Conservation (phyloP, 2,113 vertebrate species). For the Erythrocercus mccallii region DNA sequence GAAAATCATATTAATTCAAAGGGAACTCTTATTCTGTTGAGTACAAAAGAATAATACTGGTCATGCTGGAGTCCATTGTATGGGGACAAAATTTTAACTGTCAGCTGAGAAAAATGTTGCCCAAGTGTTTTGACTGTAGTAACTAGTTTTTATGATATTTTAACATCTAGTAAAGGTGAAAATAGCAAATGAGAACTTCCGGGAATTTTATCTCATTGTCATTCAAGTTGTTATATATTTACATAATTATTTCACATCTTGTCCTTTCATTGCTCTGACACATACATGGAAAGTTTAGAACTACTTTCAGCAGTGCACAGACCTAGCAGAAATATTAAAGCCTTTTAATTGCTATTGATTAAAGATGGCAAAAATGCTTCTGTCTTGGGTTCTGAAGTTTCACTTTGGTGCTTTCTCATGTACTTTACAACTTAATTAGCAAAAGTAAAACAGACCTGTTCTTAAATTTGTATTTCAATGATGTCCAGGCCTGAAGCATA, state of each 20-base stretch:
- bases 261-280: neutral
- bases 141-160: neutral
- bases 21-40: neutral
- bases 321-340: neutral
- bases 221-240: neutral
- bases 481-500: neutral
- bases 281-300: neutral
- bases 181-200: neutral
- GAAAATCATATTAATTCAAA: neutral
- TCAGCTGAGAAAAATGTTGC: neutral
- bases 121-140: neutral
- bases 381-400: neutral
- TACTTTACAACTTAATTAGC: neutral
- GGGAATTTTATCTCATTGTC: neutral
- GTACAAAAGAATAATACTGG: neutral
- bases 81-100: neutral
- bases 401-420: neutral
- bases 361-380: neutral
- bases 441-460: neutral
- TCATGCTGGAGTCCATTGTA: neutral
- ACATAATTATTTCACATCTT: neutral
- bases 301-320: neutral
- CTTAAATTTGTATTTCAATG: neutral
- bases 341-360: neutral
- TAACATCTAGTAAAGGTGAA: neutral